Conservation (phyloP, 1,140 invertebrate species). For the Cardiocondyla obscurior region DNA sequence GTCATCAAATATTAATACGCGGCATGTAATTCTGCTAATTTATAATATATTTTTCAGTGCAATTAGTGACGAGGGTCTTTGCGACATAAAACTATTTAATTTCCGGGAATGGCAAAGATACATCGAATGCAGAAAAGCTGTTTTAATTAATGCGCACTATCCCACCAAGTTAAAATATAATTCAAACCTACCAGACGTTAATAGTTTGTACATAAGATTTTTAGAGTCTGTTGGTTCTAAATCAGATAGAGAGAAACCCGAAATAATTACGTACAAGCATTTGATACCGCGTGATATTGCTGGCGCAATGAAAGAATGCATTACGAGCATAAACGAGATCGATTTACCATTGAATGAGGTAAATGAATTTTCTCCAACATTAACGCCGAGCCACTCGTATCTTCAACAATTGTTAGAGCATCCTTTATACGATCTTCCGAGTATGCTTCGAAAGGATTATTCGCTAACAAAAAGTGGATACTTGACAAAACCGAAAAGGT, state of each 20-base stretch:
- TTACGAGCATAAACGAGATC: conserved; percentile 64
- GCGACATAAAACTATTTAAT: conserved; percentile 84
- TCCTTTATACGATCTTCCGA: conserved; percentile 71
- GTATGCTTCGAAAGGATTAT: conserved; percentile 74
- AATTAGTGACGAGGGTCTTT: conserved; percentile 63
- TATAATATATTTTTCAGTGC: conserved; percentile 73
- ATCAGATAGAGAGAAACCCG: conserved; percentile 56
- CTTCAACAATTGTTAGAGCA: conserved; percentile 74
- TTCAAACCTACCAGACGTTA: conserved; percentile 64
- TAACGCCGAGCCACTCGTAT: conserved; percentile 78
- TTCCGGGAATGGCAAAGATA: conserved; percentile 87
- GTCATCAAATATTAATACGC: no score
- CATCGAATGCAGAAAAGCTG: conserved; percentile 85
- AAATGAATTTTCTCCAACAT: conserved; percentile 74
- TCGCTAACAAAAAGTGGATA: conserved; percentile 76
- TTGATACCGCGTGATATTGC: conserved; percentile 61
- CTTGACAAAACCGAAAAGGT: conserved; percentile 75
- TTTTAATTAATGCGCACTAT: conserved; percentile 84
- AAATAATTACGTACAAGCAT: conserved; percentile 56
- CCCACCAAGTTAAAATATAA: conserved; percentile 82
- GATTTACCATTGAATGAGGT: conserved; percentile 44
- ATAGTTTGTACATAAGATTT: conserved; percentile 74
- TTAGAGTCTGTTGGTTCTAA: conserved; percentile 68
- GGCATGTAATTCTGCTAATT: no score
- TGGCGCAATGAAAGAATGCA: conserved; percentile 66